Evolutionary conservation across 2,797 vertebrate species (phyloP).

Genomic region (Columba guinea): DNA sequence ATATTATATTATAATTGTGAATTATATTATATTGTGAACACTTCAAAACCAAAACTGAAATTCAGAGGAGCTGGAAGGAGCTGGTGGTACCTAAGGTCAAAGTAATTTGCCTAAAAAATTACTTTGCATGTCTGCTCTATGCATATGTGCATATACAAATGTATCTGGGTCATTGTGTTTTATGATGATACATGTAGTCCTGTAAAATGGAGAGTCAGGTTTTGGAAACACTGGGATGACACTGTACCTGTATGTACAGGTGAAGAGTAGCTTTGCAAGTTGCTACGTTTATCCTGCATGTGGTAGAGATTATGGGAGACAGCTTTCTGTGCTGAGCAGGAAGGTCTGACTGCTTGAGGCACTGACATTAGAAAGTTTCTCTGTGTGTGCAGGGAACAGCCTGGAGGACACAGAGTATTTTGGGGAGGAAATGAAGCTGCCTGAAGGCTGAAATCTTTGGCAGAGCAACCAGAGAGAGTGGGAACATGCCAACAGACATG

Average conservation of each 20-base stretch:
- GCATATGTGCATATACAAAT: not conserved
- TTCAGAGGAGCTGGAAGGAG: not conserved
- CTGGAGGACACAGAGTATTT: accelerated
- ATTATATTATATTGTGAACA: too few relatives aligned
- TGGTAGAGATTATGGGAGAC: not conserved
- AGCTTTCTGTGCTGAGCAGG: not conserved
- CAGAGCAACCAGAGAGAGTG: not conserved
- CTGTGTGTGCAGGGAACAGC: not conserved
- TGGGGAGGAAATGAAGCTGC: not conserved
- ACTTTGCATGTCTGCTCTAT: not conserved
- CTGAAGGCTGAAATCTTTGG: not conserved
- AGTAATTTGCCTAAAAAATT: not conserved
- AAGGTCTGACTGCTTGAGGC: not conserved
- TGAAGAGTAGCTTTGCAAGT: not conserved
- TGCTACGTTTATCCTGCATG: not conserved
- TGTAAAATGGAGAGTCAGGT: not conserved
- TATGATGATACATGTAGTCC: not conserved
- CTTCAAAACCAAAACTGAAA: not conserved
- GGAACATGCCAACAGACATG: not conserved
- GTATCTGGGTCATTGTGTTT: not conserved
- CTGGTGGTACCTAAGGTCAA: not conserved
- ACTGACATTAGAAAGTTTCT: not conserved
- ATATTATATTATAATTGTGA: too few relatives aligned
- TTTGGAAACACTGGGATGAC: not conserved
- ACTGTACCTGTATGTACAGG: not conserved